Conservation (phyloP, 2,888 invertebrate species). For the Patella pellucida region DNA sequence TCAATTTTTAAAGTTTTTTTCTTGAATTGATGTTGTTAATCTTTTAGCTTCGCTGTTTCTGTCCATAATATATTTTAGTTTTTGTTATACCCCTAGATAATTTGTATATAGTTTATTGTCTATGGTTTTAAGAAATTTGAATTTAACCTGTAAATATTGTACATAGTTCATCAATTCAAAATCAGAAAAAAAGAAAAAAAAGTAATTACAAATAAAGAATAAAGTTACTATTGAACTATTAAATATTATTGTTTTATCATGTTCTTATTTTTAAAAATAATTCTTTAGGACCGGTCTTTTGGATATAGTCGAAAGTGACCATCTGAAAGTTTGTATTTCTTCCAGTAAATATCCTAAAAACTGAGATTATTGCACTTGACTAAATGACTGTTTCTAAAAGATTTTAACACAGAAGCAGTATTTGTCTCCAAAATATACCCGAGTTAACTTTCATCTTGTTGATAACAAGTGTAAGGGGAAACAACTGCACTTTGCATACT, state of each 20-base stretch:
- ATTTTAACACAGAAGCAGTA: too few relatives aligned
- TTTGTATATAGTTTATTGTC: not conserved
- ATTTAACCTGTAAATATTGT: not conserved
- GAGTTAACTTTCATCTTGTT: too few relatives aligned
- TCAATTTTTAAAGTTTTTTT: not conserved
- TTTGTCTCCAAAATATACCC: too few relatives aligned
- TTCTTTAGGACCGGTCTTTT: too few relatives aligned
- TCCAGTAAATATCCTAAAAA: too few relatives aligned
- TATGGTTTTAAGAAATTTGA: not conserved
- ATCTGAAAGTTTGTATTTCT: too few relatives aligned
- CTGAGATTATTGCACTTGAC: too few relatives aligned
- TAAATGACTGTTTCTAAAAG: too few relatives aligned
- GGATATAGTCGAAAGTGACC: too few relatives aligned
- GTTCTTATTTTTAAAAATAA: too few relatives aligned
- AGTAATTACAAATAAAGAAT: not conserved
- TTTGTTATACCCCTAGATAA: not conserved
- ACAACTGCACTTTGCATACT: too few relatives aligned
- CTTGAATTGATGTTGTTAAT: not conserved
- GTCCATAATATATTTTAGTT: not conserved
- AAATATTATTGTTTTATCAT: not conserved
- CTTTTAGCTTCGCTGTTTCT: not conserved
- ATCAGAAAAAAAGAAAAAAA: not conserved
- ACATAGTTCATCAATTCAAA: not conserved
- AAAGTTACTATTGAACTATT: constrained; percentile 7
- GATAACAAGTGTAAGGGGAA: too few relatives aligned